These are phyloP conservation scores for Rhinoraja longicauda DNA, from an alignment of 2,797 vertebrate species.

Conservation along the genomic window DNA sequence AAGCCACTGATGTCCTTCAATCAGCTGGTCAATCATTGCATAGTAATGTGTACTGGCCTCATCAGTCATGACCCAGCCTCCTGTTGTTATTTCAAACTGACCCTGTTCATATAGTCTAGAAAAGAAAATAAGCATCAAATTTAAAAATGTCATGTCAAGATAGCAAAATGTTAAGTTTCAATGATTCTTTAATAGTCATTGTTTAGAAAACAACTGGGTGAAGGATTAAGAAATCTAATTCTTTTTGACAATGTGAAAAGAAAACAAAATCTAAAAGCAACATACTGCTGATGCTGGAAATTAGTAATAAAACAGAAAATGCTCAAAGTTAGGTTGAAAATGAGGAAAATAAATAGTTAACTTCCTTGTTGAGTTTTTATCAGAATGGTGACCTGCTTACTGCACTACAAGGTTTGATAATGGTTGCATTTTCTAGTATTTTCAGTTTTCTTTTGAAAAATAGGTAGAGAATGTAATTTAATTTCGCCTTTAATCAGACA, in stretches of 20 bases:
- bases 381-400: no score
- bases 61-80: conserved; percentile 92
- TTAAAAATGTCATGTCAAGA: conserved; percentile 37
- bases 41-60: conserved; percentile 85
- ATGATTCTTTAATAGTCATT: background rate
- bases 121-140: conserved; percentile 43
- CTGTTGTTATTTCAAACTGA: conserved; percentile 83
- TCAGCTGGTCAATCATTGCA: conserved; percentile 77
- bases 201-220: background rate
- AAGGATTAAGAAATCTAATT: background rate
- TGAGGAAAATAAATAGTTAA: no score
- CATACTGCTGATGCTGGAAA: no score
- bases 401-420: background rate
- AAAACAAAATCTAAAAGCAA: no score
- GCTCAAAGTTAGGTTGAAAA: no score
- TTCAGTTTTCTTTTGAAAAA: background rate
- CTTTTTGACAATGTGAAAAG: background rate
- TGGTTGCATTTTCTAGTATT: background rate
- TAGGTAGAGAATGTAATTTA: background rate
- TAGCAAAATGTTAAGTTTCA: background rate
- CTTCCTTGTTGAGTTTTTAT: no score
- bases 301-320: no score
- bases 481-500: background rate
- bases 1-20: conserved; percentile 90
- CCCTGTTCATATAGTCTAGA: conserved; percentile 70